Percentiles rank a stretch among this genome's conserved stretches.
phyloP scores from a whole-genome alignment of 2,797 vertebrate genomes.

The Artibeus jamaicensis region DNA sequence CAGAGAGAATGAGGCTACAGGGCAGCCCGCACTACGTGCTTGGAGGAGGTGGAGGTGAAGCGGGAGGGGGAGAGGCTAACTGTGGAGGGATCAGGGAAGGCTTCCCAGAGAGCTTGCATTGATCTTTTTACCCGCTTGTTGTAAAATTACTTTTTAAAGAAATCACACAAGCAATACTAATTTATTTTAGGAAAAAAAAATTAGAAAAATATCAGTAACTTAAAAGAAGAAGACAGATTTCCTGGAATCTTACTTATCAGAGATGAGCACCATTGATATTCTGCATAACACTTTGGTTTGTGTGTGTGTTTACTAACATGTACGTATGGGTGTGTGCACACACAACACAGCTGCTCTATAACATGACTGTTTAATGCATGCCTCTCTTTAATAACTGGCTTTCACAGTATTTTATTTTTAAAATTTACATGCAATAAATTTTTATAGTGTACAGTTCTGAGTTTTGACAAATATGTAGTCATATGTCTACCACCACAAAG shows the following conservation, averaged over 20 bases:
- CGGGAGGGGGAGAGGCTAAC: neutral
- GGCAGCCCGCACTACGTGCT: neutral
- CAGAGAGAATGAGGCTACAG: neutral
- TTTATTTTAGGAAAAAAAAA: conserved; percentile 12
- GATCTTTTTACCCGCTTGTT: neutral
- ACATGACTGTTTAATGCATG: neutral
- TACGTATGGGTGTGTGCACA: neutral
- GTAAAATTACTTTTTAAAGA: conserved; percentile 23
- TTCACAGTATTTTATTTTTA: neutral
- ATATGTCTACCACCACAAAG: neutral
- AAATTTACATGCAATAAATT: neutral
- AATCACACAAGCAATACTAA: neutral
- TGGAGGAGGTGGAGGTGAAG: neutral
- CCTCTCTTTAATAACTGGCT: neutral
- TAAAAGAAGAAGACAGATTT: neutral
- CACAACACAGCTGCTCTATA: neutral
- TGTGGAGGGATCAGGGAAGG: neutral
- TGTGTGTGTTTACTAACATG: neutral
- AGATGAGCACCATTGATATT: neutral
- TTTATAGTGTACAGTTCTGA: neutral
- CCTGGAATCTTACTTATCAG: neutral
- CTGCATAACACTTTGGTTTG: neutral
- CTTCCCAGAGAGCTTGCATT: neutral
- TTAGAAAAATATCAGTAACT: neutral
- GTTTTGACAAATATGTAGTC: neutral